These are phyloP conservation scores for Hydractinia echinata DNA, from an alignment of 30 jellyfish, hydroid and myxozoan species.

Conservation along the genomic window DNA sequence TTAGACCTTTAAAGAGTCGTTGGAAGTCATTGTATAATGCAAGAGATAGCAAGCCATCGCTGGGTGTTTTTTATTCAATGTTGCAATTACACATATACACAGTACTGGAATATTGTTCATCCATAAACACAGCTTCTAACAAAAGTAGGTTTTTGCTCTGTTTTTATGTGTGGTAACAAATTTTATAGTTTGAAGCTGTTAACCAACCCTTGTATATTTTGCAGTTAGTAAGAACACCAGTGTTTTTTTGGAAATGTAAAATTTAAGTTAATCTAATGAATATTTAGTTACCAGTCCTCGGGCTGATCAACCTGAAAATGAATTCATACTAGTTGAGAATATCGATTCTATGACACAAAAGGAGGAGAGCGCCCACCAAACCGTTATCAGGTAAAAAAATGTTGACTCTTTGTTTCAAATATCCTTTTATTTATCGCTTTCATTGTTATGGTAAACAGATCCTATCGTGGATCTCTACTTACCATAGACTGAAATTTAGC, in stretches of 20 bases:
- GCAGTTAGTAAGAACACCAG: not conserved
- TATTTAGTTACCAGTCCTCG: conserved; percentile 15
- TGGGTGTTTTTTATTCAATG: conserved; percentile 68
- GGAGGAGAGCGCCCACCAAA: conserved; percentile 21
- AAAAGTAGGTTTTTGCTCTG: not conserved
- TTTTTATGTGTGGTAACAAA: not conserved
- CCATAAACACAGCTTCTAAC: conserved; percentile 12
- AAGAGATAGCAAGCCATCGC: conserved; percentile 55
- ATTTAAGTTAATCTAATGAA: not conserved
- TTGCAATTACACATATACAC: conserved; percentile 61
- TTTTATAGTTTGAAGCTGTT: not conserved
- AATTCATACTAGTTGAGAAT: conserved; percentile 53
- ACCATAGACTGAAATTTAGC: no score
- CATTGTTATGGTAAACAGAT: no score
- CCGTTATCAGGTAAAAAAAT: conserved; percentile 29
- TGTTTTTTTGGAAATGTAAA: not conserved
- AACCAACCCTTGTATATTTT: not conserved
- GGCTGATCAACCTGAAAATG: conserved; percentile 13
- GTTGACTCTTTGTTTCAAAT: not conserved
- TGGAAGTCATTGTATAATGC: conserved; percentile 65
- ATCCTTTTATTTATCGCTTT: not conserved
- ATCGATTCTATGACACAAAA: conserved; percentile 33
- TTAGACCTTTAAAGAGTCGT: conserved; percentile 64
- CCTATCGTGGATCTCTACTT: no score
- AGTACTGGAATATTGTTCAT: conserved; percentile 74